Evolutionary conservation across 1,140 invertebrate species (phyloP), one percentile per base, ranked within the genome.

Genomic region (Polypedilum vanderplanki): DNA sequence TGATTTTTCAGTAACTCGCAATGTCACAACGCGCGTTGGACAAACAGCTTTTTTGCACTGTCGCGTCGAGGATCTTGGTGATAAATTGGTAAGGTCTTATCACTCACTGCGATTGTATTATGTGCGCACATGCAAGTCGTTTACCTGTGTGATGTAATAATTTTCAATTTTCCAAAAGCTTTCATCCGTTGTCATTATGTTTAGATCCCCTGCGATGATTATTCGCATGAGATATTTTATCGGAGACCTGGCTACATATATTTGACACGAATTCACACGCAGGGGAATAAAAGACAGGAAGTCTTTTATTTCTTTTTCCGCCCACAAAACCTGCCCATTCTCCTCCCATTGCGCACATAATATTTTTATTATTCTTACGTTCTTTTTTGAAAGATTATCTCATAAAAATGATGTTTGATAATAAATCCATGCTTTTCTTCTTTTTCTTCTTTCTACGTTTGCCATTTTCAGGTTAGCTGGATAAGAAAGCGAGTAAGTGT

Each of bases 21-120:
- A 94, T 83, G 90, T 93, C 76, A 93, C 92, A 24, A 92, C 91
- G 0, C 88, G 91, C 75, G 90, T 93, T 64, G 91, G 91, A 41
- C 91, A 93, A 83, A 92, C 91, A 76, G 92, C 91, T 65, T 93
- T 93, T 82, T 86, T 94, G 77, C 91, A 93, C 82, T 94, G 92
- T 83, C 86, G 91, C 78, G 91, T 93, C 76, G 88, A 93, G 83
- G 90, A 93, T 78, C 86, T 93, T 40, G 90, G 91, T 57, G 92
- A 94, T 83, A 93, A 93, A 85, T 90, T 90, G 84, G 91, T 93
- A 83, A 91, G 90, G 87, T 8, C 20, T n/a, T 41, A 1, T 75
- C 65, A 40, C 46, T 57, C n/a, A 57, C n/a, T 15, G 46, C n/a
- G 10, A 57, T 15, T 8, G 8, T 57, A 57, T 57, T 12, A 57